These are phyloP conservation scores for Sphaerophoria taeniata DNA, from an alignment of 2,888 invertebrate species.

Conservation along the genomic window DNA sequence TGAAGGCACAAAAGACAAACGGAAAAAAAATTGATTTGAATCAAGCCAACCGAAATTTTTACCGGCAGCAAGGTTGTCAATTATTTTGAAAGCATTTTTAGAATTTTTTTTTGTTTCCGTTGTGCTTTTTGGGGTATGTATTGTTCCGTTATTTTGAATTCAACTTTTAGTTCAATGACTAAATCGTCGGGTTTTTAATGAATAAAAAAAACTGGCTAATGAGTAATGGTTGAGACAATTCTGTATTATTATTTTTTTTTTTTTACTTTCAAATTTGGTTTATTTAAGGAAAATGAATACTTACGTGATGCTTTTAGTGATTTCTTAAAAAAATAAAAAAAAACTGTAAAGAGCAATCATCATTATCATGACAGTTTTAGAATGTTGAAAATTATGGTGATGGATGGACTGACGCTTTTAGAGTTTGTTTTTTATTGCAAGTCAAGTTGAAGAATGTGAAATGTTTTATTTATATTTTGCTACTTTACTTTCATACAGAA, in stretches of 20 bases:
- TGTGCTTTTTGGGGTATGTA: constrained; percentile 34
- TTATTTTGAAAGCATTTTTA: constrained; percentile 31
- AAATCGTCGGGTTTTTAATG: background rate
- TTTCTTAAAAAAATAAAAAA: too few relatives aligned
- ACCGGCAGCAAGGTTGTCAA: background rate
- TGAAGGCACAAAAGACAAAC: background rate
- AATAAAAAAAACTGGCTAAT: constrained; percentile 1
- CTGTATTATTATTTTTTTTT: background rate
- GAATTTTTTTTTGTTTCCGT: background rate
- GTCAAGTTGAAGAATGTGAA: too few relatives aligned
- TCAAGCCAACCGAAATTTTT: constrained; percentile 8
- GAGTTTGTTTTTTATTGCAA: too few relatives aligned
- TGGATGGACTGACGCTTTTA: too few relatives aligned
- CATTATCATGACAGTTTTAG: too few relatives aligned
- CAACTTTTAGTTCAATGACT: background rate
- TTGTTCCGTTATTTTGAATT: constrained; percentile 30
- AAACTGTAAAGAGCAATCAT: too few relatives aligned
- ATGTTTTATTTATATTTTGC: too few relatives aligned
- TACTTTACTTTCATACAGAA: too few relatives aligned
- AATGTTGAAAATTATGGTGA: too few relatives aligned
- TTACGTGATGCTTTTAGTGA: too few relatives aligned
- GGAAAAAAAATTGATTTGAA: constrained; percentile 8
- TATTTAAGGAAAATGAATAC: too few relatives aligned
- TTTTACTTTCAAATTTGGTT: too few relatives aligned
- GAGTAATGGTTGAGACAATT: background rate